These are phyloP conservation scores for Noctua fimbriata DNA, from an alignment of 2,888 invertebrate genomes.

Conservation along the genomic window DNA sequence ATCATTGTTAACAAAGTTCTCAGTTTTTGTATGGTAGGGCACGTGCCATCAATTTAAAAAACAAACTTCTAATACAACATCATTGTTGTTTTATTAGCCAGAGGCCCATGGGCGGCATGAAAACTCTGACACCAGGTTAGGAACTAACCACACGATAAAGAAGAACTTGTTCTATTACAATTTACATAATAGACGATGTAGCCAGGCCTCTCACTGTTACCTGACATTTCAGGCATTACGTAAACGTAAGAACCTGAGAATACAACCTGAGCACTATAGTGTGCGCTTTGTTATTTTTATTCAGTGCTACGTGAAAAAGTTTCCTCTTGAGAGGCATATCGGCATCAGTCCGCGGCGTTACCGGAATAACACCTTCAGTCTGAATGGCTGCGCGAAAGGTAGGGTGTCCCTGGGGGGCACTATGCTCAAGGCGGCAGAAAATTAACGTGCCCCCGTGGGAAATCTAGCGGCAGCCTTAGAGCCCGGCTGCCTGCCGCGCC, in stretches of 20 bases:
- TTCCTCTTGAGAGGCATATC: constrained; percentile 85
- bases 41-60: constrained; percentile 67
- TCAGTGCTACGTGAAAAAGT: constrained; percentile 80
- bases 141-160: background rate
- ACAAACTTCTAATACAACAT: constrained; percentile 52
- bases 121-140: too few species aligned
- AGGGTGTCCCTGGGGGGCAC: constrained; percentile 91
- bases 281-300: constrained; percentile 79
- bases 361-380: constrained; percentile 89
- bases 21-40: constrained; percentile 55
- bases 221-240: constrained; percentile 46
- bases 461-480: constrained; percentile 91
- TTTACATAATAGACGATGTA: constrained; percentile 41
- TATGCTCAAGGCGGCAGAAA: constrained; percentile 95
- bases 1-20: constrained; percentile 44
- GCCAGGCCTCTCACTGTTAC: constrained; percentile 10
- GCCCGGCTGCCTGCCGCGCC: constrained; percentile 79
- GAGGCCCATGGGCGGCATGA: background rate
- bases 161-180: constrained; percentile 21
- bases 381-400: constrained; percentile 90
- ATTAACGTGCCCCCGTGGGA: constrained; percentile 93
- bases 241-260: constrained; percentile 55
- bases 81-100: constrained; percentile 1
- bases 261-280: constrained; percentile 60
- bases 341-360: constrained; percentile 86